phyloP scores from a whole-genome alignment of 2,888 invertebrate species.

The Brachycybe producta region DNA sequence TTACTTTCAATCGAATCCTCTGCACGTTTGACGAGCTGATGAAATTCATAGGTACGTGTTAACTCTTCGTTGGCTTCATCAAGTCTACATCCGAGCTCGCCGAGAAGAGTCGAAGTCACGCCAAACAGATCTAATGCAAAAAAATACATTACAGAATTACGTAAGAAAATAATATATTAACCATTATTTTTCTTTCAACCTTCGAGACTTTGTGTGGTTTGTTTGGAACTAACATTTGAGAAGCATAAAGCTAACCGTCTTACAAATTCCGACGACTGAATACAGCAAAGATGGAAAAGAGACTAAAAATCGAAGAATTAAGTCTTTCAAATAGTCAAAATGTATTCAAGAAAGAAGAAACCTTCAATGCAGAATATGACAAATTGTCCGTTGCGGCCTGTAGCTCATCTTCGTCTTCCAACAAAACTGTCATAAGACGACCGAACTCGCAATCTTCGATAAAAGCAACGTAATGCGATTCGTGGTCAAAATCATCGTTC shows the following conservation, averaged over 20 bases:
- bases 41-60: too few species aligned
- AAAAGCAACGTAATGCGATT: slow-evolving; percentile 2
- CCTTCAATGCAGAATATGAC: slow-evolving; percentile 6
- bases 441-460: not conserved
- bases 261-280: slow-evolving; percentile 6
- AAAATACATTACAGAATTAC: too few species aligned
- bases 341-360: not conserved
- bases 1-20: too few species aligned
- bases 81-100: too few species aligned
- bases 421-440: not conserved
- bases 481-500: not conserved
- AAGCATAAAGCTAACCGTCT: slow-evolving; percentile 2
- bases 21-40: too few species aligned
- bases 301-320: slow-evolving; percentile 1
- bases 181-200: too few species aligned
- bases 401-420: not conserved
- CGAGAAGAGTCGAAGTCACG: too few species aligned
- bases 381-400: not conserved
- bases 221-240: too few species aligned
- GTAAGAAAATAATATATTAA: too few species aligned
- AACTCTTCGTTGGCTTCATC: too few species aligned
- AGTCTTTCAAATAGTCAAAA: not conserved
- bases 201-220: too few species aligned
- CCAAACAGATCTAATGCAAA: too few species aligned
- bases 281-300: not conserved